Conservation (phyloP, 2,797 vertebrate genomes). For the Ambastaia sidthimunki region DNA sequence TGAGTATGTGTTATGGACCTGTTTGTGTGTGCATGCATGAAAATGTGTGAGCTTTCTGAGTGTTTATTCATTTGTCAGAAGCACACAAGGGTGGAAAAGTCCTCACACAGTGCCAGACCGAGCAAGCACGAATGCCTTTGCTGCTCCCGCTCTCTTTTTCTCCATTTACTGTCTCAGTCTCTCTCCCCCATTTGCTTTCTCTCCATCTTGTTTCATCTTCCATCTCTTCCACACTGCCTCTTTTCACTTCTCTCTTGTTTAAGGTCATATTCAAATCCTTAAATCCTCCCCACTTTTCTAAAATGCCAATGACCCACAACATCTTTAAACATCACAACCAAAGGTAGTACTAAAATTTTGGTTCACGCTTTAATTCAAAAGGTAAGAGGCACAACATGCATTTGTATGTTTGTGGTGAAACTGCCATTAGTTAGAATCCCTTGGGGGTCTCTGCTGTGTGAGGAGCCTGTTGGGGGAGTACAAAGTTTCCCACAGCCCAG, state of each 20-base stretch:
- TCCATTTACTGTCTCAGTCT: slow-evolving; percentile 9
- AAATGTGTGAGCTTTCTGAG: not conserved
- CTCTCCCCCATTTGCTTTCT: not conserved
- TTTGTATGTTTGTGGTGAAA: slow-evolving; percentile 14
- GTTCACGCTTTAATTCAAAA: too few species aligned
- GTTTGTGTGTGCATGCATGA: slow-evolving; percentile 36
- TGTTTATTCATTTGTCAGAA: slow-evolving; percentile 46
- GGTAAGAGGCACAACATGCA: not conserved
- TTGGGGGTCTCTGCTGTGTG: not conserved
- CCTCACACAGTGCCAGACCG: slow-evolving; percentile 60
- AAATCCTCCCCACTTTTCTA: not conserved
- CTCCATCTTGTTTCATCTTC: slow-evolving; percentile 26
- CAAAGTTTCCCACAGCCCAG: slow-evolving; percentile 30
- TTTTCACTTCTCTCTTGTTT: not conserved
- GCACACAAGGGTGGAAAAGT: slow-evolving; percentile 63
- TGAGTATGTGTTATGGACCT: slow-evolving; percentile 3
- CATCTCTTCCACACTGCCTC: slow-evolving; percentile 3
- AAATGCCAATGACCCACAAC: not conserved
- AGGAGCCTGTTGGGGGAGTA: not conserved
- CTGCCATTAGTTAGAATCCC: not conserved
- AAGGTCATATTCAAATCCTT: not conserved
- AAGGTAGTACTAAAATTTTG: not conserved
- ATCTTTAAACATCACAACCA: not conserved
- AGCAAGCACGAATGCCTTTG: slow-evolving; percentile 57
- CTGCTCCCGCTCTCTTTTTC: not conserved